Evolutionary conservation across 2,797 vertebrate genomes (phyloP).

Genomic region (Diplodus sargus): DNA sequence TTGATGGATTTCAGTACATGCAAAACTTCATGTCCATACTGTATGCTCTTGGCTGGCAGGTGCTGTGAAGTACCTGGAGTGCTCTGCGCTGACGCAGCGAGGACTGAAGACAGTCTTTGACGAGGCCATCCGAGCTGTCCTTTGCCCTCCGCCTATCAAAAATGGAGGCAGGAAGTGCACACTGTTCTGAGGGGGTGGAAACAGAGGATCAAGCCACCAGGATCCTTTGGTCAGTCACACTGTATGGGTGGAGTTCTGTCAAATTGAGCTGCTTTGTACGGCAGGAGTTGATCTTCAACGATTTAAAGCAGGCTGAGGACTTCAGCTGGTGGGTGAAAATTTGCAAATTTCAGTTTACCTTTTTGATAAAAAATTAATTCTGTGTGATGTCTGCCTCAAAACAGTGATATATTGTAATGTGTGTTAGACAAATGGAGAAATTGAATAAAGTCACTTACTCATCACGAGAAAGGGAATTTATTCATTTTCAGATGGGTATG

Average conservation of each 20-base stretch:
- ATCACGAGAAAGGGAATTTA: background rate
- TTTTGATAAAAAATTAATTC: background rate
- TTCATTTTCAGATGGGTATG: background rate
- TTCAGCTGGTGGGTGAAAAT: background rate
- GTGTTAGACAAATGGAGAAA: background rate
- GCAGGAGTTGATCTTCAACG: background rate
- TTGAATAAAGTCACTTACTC: background rate
- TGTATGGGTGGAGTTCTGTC: background rate
- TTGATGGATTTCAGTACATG: background rate
- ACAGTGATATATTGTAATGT: background rate
- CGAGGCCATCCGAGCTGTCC: background rate
- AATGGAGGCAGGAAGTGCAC: background rate
- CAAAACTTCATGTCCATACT: background rate
- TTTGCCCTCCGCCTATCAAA: background rate
- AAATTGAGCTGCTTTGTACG: background rate
- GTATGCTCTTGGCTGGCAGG: background rate
- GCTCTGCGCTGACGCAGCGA: conserved; percentile 26
- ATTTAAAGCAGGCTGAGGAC: background rate
- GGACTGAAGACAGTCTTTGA: conserved; percentile 23
- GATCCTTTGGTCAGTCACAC: background rate
- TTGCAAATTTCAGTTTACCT: background rate
- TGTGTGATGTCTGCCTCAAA: background rate
- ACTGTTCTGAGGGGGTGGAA: background rate
- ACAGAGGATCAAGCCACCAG: background rate
- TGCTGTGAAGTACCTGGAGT: conserved; percentile 17